Percentiles rank a stretch among this genome's conserved stretches.
Evolutionary conservation across 2,113 vertebrate genomes (phyloP).

Genomic region (Rattus norvegicus): DNA sequence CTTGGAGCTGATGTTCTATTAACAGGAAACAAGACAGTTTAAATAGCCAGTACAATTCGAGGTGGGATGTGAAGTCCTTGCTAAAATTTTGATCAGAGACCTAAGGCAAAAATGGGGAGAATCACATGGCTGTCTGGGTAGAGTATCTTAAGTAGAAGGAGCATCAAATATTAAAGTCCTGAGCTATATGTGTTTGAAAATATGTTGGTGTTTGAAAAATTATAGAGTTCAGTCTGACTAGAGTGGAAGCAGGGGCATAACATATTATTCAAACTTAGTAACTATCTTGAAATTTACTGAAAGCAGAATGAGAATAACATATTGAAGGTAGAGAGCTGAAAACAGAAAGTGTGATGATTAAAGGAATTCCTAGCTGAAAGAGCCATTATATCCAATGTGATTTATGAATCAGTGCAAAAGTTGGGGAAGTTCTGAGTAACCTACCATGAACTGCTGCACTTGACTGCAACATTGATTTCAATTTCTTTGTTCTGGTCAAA

Average conservation of each 20-base stretch:
- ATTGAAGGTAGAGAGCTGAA: not conserved
- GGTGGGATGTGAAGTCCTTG: not conserved
- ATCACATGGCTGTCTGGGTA: not conserved
- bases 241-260: not conserved
- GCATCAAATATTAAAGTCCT: not conserved
- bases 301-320: not conserved
- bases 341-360: not conserved
- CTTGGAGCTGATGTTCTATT: conserved; percentile 46
- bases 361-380: conserved; percentile 22
- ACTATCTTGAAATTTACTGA: not conserved
- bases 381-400: not conserved
- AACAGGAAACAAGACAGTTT: not conserved
- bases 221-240: not conserved
- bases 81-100: not conserved
- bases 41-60: not conserved
- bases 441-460: not conserved
- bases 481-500: conserved; percentile 25
- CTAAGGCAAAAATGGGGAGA: not conserved
- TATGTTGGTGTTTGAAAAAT: not conserved
- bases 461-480: not conserved
- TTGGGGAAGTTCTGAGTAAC: not conserved
- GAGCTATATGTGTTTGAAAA: not conserved
- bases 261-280: not conserved
- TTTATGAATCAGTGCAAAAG: not conserved
- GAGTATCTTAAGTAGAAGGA: not conserved